Evolutionary conservation across 37 sponge, comb jelly and placozoan genomes (phyloP).

Genomic region (Eunapius fragilis): DNA sequence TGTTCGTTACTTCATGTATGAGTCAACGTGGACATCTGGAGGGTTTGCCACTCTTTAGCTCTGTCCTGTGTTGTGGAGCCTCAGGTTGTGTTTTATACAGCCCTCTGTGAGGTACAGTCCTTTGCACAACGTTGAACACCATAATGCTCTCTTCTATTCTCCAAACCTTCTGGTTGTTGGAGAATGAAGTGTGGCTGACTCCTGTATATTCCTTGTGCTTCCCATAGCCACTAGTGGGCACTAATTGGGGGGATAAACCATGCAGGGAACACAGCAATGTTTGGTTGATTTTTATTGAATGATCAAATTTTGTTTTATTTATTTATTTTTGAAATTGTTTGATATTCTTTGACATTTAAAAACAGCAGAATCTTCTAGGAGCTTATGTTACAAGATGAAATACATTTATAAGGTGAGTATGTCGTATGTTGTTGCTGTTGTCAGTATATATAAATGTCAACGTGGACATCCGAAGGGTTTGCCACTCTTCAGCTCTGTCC

Average conservation of each 20-base stretch:
- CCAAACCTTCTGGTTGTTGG: neutral
- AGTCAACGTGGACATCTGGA: neutral
- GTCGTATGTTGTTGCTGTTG: neutral
- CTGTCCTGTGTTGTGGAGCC: neutral
- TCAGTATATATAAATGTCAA: neutral
- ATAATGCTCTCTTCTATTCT: neutral
- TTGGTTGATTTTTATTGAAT: neutral
- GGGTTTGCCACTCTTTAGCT: neutral
- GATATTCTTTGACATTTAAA: too few species aligned
- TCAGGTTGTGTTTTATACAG: neutral
- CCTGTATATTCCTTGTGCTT: neutral
- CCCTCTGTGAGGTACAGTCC: neutral
- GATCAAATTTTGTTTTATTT: too few species aligned
- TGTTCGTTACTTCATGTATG: neutral
- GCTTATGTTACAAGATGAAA: too few species aligned
- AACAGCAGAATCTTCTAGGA: too few species aligned
- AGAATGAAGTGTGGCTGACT: neutral
- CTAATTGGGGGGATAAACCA: slow-evolving; percentile 29
- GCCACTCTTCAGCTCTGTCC: neutral
- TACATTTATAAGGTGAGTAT: too few species aligned
- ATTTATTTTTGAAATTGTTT: too few species aligned
- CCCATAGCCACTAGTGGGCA: slow-evolving; percentile 12
- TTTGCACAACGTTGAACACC: neutral
- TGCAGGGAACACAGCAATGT: neutral
- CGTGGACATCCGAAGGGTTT: neutral